Evolutionary conservation across 2,888 invertebrate species (phyloP), one percentile per base, ranked within the genome.

Genomic region (Holacanthella duospinosa): DNA sequence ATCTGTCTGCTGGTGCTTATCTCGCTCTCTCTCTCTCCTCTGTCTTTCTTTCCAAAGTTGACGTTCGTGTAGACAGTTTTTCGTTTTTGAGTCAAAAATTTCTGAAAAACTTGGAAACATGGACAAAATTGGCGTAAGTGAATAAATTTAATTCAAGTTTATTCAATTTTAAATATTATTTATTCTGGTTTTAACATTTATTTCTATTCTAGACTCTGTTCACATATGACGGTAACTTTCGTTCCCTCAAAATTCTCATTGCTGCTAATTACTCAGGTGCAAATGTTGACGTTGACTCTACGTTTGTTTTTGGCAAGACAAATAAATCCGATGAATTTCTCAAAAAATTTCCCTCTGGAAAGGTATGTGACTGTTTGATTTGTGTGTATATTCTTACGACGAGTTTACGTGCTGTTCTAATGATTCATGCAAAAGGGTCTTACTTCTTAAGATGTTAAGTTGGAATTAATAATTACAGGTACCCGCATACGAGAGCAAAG

Each of bases 211-310:
- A 94, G 93, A 95, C 93, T 80, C 85, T 99, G 77, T 97, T 94
- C 84, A 95, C 96, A 79, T 94, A 94, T 82, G 89, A 93, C 75
- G 91, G 93, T 80, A 97, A 95, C 84, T 96, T 95, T 84, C 89
- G 97, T 80, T 94, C 96, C 75, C 91, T 88, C 80, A 99, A 99
- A 83, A 92, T 88, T 77, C 86, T 96, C 78, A 93, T 97, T 79
- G 96, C 97, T 77, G 96, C 97, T 78, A 86, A 94, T 81, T 96
- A 90, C 82, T 92, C 95, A 74, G 93, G 93, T 75, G 86, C 86
- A 74, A 85, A 88, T 77, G 83, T 93, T 76, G 87, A 88, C 82
- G 81, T 91, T 73, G 86, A 87, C 73, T 83, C 86, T 66, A 85
- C 86, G 77, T 96, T 96, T 78, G 87, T 89, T 72, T 91, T 94